Evolutionary conservation across 2,888 invertebrate genomes (phyloP), one percentile per base, ranked within the genome.

Genomic region (Monoplex corrugatus): DNA sequence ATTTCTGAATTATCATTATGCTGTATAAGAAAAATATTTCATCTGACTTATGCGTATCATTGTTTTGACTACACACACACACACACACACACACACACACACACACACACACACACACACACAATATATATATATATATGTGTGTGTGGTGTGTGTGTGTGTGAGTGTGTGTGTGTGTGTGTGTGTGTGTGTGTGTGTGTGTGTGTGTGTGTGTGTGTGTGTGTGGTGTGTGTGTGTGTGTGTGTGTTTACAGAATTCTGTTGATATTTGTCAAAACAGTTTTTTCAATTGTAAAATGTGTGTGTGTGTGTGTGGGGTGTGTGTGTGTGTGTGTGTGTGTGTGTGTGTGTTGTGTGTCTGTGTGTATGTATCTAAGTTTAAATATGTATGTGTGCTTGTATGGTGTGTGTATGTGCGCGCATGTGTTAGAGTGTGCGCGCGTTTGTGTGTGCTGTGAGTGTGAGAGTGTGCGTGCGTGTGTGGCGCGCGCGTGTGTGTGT

Each of bases 291-390:
- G n/a, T n/a, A n/a, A 50, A 50, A 13, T 8, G 16, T 50, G 50
- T 50, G 16, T 16, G 50, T 50, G 16, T 16, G 50, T 50, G 50
- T 16, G 50, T 50, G 16, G 78, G 38, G 78, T 40, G 78, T 78
- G 78, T 16, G 38, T 78, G 78, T 78, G 38, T 40, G 78, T 78
- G 78, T 40, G 78, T 40, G 78, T 40, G 78, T 78, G 78, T 40
- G 78, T 87, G 80, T 50, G 45, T 87, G 80, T 87, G 45, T 87
- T 72, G n/a, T n/a, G n/a, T n/a, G n/a, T n/a, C n/a, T n/a, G n/a
- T n/a, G n/a, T n/a, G n/a, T n/a, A n/a, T n/a, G n/a, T n/a, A n/a
- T n/a, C n/a, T n/a, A n/a, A n/a, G n/a, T n/a, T n/a, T 87, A 19
- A 44, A 10, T 87, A 43, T 72, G 43, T 87, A 43, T 87, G 87